These are phyloP conservation scores for Cepaea nemoralis DNA, from an alignment of 1,140 invertebrate species.

Conservation along the genomic window DNA sequence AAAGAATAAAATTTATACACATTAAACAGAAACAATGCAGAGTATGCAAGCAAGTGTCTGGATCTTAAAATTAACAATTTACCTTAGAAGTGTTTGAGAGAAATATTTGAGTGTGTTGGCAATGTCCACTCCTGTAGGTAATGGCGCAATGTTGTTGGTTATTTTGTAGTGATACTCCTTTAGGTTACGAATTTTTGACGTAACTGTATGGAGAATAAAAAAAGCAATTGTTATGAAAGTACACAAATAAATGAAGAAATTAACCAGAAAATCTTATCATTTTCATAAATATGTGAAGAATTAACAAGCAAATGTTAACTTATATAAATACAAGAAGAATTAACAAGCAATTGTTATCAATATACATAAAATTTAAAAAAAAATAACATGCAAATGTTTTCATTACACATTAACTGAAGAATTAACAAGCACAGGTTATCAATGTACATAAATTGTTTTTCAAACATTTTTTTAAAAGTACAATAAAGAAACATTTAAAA, in stretches of 20 bases:
- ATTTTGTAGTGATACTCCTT: constrained; percentile 95
- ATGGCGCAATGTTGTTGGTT: constrained; percentile 89
- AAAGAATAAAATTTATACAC: no score
- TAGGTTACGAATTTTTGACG: constrained; percentile 95
- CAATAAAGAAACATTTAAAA: no score
- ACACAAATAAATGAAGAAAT: no score
- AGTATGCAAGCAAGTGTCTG: no score
- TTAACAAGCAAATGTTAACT: neutral
- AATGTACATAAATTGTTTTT: no score
- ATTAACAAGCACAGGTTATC: neutral
- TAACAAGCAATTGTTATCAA: no score
- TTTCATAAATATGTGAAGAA: neutral
- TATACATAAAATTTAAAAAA: neutral
- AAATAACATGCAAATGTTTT: neutral
- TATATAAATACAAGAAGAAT: no score
- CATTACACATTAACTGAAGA: neutral
- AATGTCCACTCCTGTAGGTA: constrained; percentile 94
- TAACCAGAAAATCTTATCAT: no score
- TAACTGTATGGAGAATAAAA: constrained; percentile 79
- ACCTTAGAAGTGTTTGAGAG: constrained; percentile 94
- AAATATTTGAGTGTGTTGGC: constrained; percentile 98
- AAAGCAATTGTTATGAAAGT: neutral
- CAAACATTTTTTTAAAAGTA: no score
- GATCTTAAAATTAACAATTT: no score
- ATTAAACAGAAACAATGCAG: no score